These are phyloP conservation scores for Ochlodes sylvanus DNA, from an alignment of 2,888 invertebrate genomes.

Conservation along the genomic window DNA sequence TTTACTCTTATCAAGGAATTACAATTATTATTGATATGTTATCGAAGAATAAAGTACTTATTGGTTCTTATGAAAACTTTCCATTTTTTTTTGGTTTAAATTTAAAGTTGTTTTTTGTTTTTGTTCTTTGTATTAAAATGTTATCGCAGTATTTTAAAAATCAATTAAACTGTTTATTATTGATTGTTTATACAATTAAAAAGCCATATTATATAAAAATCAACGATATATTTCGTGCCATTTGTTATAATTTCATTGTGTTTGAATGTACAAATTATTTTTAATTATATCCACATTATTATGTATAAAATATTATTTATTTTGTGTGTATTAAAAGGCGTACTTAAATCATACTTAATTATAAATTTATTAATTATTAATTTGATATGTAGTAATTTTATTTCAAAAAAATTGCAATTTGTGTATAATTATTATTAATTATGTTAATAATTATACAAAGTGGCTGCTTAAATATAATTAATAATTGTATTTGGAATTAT, in stretches of 20 bases:
- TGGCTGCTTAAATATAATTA: constrained; percentile 3
- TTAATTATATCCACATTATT: constrained; percentile 5
- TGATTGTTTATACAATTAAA: background rate
- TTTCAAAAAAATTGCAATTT: background rate
- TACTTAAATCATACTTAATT: constrained; percentile 6
- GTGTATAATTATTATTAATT: constrained; percentile 1
- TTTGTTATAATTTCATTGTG: constrained; percentile 17
- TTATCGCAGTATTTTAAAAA: too few species aligned
- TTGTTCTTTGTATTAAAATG: too few species aligned
- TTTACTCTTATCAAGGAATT: too few species aligned
- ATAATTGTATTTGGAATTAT: background rate
- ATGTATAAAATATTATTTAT: background rate
- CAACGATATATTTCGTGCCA: constrained; percentile 33
- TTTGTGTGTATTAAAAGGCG: background rate
- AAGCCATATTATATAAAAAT: background rate
- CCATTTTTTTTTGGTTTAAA: too few species aligned
- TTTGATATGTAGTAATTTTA: background rate
- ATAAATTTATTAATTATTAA: too few species aligned
- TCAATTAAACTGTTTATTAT: too few species aligned
- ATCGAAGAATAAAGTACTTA: too few species aligned
- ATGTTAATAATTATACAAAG: background rate
- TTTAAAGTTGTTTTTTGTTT: too few species aligned
- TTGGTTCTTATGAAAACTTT: too few species aligned
- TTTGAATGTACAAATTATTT: constrained; percentile 31
- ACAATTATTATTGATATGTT: too few species aligned